Evolutionary conservation across 2,797 vertebrate species (phyloP), one percentile per base, ranked within the genome.

Genomic region (Spinus olivaceus): DNA sequence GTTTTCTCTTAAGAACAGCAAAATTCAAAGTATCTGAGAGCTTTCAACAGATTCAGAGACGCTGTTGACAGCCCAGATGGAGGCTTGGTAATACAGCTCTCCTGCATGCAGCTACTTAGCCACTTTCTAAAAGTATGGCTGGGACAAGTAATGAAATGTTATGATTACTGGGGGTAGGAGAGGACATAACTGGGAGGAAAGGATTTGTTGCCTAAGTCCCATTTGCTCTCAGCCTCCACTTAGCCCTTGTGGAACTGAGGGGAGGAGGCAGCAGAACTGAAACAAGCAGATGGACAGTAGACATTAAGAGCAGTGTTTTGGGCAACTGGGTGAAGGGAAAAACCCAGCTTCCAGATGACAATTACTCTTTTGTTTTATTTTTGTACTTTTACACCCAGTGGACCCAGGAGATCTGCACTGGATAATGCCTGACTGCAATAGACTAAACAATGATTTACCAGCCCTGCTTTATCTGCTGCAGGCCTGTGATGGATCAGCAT

Each of bases 361-460:
- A 87, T 86, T 86, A 82, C 54, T 87, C 88, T 86, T 85, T 93
- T 96, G 93, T 94, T 92, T 96, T 86, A 92, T 87, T 81, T 92
- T 88, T 39, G 65, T 88, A 61, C 67, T 88, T 83, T 79, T 91
- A 91, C 88, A 96, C 89, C 81, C 91, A 71, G 27, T 76, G 78
- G 63, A 30, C 74, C 59, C 72, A 51, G 46, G 80, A 95, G 93
- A 95, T 80, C 82, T 92, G 73, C 56, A 41, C 84, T 95, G 92
- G 94, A 92, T 95, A 93, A 88, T 83, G 77, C 84, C 89, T 85
- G 63, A 90, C 84, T 96, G 86, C 92, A 90, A 57, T 72, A 97
- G 96, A 96, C 95, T 94, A 97, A 97, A 96, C 95, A 97, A 88
- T 96, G 95, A 96, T 96, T 97, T 96, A 96, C 94, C 92, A 96